These are phyloP conservation scores for Oreohelix idahoensis DNA, from an alignment of 1,140 invertebrate genomes.

Conservation along the genomic window DNA sequence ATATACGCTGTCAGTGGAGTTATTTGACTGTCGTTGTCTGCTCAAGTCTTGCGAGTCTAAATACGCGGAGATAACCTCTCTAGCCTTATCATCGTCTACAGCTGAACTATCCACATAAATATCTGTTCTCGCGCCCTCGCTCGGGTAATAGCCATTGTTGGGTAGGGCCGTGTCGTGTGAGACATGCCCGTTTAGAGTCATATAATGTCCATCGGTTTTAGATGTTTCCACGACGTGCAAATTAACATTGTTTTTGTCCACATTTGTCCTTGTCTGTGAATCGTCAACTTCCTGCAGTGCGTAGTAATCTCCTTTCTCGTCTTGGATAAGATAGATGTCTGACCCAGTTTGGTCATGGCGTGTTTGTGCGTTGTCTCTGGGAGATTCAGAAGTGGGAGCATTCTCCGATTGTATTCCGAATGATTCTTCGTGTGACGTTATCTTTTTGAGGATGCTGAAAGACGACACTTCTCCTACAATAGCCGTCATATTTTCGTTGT, in stretches of 20 bases:
- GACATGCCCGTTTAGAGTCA: neutral
- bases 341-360: neutral
- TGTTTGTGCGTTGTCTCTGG: neutral
- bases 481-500: slow-evolving; percentile 19
- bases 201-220: neutral
- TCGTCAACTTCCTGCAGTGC: slow-evolving; percentile 36
- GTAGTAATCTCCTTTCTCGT: slow-evolving; percentile 30
- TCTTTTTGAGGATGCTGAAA: slow-evolving; percentile 27
- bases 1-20: neutral
- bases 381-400: neutral
- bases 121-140: neutral
- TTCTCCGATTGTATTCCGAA: neutral
- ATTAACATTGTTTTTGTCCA: neutral
- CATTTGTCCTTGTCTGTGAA: neutral
- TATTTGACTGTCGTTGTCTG: neutral
- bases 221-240: neutral
- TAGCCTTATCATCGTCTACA: slow-evolving; percentile 31
- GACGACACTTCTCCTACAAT: slow-evolving; percentile 32
- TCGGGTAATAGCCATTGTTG: neutral
- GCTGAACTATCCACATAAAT: slow-evolving; percentile 7
- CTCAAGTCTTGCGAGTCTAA: slow-evolving; percentile 26
- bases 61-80: slow-evolving; percentile 31
- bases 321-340: slow-evolving; percentile 32
- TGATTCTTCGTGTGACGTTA: neutral
- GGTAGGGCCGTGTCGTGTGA: neutral